A percentile compares a stretch with the other conserved stretches of the same genome.
Evolutionary conservation across 2,888 invertebrate genomes (phyloP).

Genomic region (Heteromurus nitidus): DNA sequence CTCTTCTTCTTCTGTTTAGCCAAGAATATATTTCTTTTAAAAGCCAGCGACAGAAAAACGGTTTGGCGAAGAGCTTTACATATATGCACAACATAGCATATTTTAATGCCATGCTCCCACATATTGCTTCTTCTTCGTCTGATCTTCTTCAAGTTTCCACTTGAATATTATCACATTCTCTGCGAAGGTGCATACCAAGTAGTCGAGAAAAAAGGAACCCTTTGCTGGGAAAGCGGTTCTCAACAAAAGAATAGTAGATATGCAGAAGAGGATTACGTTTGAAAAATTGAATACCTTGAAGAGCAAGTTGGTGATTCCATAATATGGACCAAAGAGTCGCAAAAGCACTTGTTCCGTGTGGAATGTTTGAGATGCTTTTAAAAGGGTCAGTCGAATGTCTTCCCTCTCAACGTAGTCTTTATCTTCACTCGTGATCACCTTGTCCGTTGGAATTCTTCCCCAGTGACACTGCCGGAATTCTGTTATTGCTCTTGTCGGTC

Average conservation of each 20-base stretch:
- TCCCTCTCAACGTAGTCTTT: constrained; percentile 75
- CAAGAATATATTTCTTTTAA: no score
- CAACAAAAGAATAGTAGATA: background rate
- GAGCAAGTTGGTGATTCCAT: constrained; percentile 77
- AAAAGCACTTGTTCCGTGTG: constrained; percentile 80
- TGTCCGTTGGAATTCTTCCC: constrained; percentile 74
- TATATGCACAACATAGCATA: no score
- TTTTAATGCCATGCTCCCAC: no score
- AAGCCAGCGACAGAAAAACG: no score
- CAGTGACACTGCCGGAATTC: constrained; percentile 75
- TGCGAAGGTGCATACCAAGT: no score
- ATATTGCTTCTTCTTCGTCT: no score
- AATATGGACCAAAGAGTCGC: constrained; percentile 81
- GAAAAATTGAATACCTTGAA: constrained; percentile 77
- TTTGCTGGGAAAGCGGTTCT: constrained; percentile 11
- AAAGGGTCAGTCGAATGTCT: constrained; percentile 81
- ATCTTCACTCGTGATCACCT: constrained; percentile 74
- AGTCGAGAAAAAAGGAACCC: background rate
- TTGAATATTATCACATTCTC: no score
- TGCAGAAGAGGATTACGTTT: constrained; percentile 22
- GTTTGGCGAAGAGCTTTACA: no score
- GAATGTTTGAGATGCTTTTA: constrained; percentile 79
- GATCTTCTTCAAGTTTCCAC: no score
- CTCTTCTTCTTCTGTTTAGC: no score
- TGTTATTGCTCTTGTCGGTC: constrained; percentile 73